Percentiles rank a stretch among this genome's conserved stretches.
phyloP scores from a whole-genome alignment of 2,888 invertebrate genomes.

The Xylophagus ater region DNA sequence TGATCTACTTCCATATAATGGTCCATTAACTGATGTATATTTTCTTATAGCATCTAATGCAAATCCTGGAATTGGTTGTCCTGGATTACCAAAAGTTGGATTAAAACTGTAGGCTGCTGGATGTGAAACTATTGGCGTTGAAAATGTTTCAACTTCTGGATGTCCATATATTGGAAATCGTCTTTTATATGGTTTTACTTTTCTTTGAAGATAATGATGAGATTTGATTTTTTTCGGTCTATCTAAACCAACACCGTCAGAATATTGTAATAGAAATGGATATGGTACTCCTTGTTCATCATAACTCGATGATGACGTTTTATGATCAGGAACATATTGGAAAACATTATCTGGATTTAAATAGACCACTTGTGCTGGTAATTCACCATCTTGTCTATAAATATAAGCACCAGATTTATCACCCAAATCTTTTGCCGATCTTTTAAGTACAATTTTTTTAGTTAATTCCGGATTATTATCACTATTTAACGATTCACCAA shows the following conservation, averaged over 20 bases:
- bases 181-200: neutral
- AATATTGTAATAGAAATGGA: conserved; percentile 1
- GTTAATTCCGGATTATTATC: too few species aligned
- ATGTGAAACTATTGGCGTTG: neutral
- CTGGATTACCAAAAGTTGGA: neutral
- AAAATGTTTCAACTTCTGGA: neutral
- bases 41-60: neutral
- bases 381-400: neutral
- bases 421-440: too few species aligned
- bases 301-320: neutral
- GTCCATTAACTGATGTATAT: too few species aligned
- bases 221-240: too few species aligned
- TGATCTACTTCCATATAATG: too few species aligned
- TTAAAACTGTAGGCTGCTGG: neutral
- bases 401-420: neutral
- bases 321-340: neutral
- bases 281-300: neutral
- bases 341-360: neutral
- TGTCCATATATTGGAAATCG: neutral
- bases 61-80: neutral
- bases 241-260: too few species aligned
- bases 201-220: too few species aligned
- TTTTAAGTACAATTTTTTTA: too few species aligned
- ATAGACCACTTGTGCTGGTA: neutral
- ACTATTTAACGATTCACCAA: too few species aligned